These are phyloP conservation scores for Cottoperca gobio DNA, from an alignment of 2,797 vertebrate genomes.

Conservation along the genomic window DNA sequence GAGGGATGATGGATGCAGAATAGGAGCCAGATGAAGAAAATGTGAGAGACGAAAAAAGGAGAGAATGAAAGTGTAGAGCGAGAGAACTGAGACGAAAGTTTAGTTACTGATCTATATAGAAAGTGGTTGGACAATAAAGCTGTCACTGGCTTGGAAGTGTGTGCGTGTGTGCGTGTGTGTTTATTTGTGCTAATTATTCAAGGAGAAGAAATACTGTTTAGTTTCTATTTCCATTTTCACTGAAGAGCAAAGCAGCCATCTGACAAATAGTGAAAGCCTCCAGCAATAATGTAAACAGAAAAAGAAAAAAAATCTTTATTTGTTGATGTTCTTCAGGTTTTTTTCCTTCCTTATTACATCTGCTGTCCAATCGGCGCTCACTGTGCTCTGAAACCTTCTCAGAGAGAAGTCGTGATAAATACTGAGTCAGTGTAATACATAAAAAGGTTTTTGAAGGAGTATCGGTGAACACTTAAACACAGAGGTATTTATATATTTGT, in stretches of 20 bases:
- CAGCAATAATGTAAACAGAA: conserved; percentile 6
- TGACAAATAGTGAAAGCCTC: conserved; percentile 18
- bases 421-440: neutral
- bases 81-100: conserved; percentile 12
- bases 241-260: conserved; percentile 37
- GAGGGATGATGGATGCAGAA: neutral
- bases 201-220: conserved; percentile 63
- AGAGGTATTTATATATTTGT: neutral
- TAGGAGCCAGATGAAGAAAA: conserved; percentile 1
- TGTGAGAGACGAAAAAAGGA: neutral
- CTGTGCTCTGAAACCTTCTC: neutral
- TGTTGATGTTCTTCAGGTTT: neutral
- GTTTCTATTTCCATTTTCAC: conserved; percentile 55
- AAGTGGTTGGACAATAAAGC: conserved; percentile 32
- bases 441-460: neutral
- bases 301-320: neutral
- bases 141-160: neutral
- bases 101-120: conserved; percentile 46
- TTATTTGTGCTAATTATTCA: conserved; percentile 61
- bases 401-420: neutral
- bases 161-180: conserved; percentile 8
- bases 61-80: conserved; percentile 3
- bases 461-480: neutral
- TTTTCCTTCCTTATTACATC: neutral
- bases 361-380: neutral